A percentile compares a stretch with the other conserved stretches of the same genome.
These are phyloP conservation scores for Leptodactylus fuscus DNA, from an alignment of 2,113 vertebrate genomes.

Conservation along the genomic window DNA sequence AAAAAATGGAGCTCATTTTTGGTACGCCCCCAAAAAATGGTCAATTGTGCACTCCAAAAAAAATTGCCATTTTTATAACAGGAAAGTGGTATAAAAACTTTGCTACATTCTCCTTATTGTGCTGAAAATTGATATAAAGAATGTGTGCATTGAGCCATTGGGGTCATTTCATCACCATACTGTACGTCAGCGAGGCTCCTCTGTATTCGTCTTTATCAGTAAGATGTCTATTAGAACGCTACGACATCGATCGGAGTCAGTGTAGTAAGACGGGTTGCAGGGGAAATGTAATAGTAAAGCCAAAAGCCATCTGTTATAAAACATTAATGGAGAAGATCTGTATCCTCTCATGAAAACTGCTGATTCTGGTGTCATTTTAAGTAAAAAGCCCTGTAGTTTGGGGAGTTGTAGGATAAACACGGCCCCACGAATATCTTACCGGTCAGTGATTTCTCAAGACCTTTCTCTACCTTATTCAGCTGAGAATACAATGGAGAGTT, in stretches of 20 bases:
- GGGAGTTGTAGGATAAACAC: background rate
- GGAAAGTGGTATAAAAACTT: background rate
- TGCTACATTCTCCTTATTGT: background rate
- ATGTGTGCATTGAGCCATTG: background rate
- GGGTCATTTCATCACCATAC: background rate
- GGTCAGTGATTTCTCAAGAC: constrained; percentile 6
- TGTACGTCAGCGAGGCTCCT: background rate
- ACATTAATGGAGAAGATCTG: background rate
- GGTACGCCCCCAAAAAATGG: too few species aligned
- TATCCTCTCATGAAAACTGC: background rate
- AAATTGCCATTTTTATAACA: too few species aligned
- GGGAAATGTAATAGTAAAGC: constrained; percentile 3
- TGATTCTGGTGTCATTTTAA: background rate
- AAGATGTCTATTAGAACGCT: background rate
- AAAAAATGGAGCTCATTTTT: too few species aligned
- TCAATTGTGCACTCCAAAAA: too few species aligned
- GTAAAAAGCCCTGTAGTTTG: background rate
- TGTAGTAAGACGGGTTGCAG: background rate
- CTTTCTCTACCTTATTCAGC: background rate
- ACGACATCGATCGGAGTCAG: background rate
- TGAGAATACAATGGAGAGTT: background rate
- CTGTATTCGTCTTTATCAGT: background rate
- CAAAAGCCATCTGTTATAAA: background rate
- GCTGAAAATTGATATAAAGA: background rate
- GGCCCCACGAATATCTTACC: background rate